phyloP scores from a whole-genome alignment of 37 sponge, comb jelly and placozoan species.

The Theonella swinhoei region DNA sequence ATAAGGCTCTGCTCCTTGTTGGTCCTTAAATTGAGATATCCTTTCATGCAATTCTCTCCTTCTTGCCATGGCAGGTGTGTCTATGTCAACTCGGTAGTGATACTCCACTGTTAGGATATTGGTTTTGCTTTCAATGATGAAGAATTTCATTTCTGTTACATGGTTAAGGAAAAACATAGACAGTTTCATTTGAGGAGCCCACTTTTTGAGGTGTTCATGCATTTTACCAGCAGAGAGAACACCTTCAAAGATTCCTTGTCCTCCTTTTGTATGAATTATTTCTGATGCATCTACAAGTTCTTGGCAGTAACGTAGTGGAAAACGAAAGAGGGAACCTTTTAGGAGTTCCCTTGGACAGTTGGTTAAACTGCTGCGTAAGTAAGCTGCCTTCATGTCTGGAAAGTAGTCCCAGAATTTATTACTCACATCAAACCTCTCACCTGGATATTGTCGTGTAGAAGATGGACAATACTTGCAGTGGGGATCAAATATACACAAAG shows the following conservation, averaged over 20 bases:
- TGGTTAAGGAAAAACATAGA: constrained; percentile 65
- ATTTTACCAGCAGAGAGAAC: constrained; percentile 19
- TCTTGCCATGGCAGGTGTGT: neutral
- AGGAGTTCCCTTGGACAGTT: neutral
- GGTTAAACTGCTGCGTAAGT: neutral
- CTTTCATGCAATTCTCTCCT: neutral
- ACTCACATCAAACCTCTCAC: constrained; percentile 47
- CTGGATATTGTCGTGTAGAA: constrained; percentile 36
- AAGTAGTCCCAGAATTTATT: constrained; percentile 1
- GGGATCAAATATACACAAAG: constrained; percentile 56
- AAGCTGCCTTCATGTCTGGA: constrained; percentile 11
- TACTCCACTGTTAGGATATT: neutral
- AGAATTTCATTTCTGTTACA: constrained; percentile 45
- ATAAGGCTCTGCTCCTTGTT: neutral
- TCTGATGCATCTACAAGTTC: neutral
- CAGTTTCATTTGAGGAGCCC: constrained; percentile 57
- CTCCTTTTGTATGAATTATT: neutral
- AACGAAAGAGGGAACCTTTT: neutral
- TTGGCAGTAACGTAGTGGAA: neutral
- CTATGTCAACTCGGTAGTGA: neutral
- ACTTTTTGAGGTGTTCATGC: constrained; percentile 16
- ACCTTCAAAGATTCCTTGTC: neutral
- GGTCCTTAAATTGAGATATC: neutral
- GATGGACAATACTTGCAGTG: constrained; percentile 31
- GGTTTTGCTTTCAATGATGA: constrained; percentile 30